Conservation (phyloP, 2,888 invertebrate genomes). For the Pachycephus smyrnensis region DNA sequence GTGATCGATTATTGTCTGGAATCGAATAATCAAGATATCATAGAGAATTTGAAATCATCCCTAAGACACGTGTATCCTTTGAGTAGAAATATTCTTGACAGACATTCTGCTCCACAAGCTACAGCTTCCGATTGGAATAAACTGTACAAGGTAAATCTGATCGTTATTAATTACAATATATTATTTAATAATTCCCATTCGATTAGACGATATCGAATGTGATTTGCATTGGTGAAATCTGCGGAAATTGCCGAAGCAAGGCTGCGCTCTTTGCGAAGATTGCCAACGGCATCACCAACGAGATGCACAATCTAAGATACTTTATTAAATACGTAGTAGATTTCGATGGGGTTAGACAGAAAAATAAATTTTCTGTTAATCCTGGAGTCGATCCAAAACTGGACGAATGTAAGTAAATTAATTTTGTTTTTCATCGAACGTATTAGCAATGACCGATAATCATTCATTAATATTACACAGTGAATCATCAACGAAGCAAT, state of each 20-base stretch:
- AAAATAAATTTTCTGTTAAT: constrained; percentile 80
- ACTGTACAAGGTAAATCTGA: constrained; percentile 45
- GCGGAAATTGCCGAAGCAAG: constrained; percentile 32
- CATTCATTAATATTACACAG: constrained; percentile 62
- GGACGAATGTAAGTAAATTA: constrained; percentile 74
- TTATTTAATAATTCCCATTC: background rate
- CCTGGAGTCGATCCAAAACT: constrained; percentile 80
- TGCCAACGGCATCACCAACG: constrained; percentile 63
- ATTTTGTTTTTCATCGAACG: constrained; percentile 29
- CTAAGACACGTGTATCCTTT: constrained; percentile 46
- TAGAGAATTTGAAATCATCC: constrained; percentile 67
- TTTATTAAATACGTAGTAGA: constrained; percentile 81
- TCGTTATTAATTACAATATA: background rate
- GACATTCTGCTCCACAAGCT: constrained; percentile 48
- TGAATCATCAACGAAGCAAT: constrained; percentile 77
- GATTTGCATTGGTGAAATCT: constrained; percentile 52
- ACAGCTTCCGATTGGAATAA: constrained; percentile 53
- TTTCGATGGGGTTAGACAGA: constrained; percentile 73
- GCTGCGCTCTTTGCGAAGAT: constrained; percentile 52
- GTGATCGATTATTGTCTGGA: constrained; percentile 78
- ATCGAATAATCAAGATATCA: constrained; percentile 73
- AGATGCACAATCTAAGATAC: constrained; percentile 73
- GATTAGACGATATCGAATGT: constrained; percentile 51
- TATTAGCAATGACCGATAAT: background rate
- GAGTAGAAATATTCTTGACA: constrained; percentile 42